Evolutionary conservation across 2,888 invertebrate species (phyloP).

Genomic region (Ramazzottius varieornatus): DNA sequence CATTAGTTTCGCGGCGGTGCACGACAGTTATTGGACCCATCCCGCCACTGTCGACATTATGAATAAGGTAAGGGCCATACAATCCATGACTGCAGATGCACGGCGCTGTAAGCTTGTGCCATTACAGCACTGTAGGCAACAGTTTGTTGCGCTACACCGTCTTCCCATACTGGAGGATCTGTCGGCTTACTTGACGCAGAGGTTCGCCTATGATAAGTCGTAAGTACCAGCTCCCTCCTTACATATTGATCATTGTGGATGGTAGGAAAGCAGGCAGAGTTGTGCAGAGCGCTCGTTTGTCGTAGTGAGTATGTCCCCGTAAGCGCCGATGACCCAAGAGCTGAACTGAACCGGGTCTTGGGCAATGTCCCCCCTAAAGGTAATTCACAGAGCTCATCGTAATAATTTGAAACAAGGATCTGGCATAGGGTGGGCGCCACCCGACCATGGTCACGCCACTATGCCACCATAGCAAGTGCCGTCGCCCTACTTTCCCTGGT

Average conservation of each 20-base stretch:
- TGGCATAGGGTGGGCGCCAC: no score
- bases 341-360: background rate
- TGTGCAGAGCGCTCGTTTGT: no score
- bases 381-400: background rate
- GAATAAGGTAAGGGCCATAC: slow-evolving; percentile 56
- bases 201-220: slow-evolving; percentile 31
- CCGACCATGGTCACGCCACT: no score
- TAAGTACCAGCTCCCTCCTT: no score
- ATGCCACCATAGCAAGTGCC: no score
- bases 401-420: no score
- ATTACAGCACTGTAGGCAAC: no score
- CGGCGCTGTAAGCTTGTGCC: no score
- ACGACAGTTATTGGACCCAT: slow-evolving; percentile 99
- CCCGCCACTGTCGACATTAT: slow-evolving; percentile 54
- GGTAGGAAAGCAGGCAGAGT: no score
- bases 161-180: slow-evolving; percentile 67
- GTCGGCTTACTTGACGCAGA: slow-evolving; percentile 40
- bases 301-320: background rate
- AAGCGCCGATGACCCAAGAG: background rate
- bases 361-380: background rate
- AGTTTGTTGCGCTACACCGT: slow-evolving; percentile 82
- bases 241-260: no score
- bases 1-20: slow-evolving; percentile 78
- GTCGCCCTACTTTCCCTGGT: no score
- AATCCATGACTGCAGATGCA: no score